Base-by-base conservation (phyloP, 2,888 invertebrate genomes). In the Erynnis tages region DNA sequence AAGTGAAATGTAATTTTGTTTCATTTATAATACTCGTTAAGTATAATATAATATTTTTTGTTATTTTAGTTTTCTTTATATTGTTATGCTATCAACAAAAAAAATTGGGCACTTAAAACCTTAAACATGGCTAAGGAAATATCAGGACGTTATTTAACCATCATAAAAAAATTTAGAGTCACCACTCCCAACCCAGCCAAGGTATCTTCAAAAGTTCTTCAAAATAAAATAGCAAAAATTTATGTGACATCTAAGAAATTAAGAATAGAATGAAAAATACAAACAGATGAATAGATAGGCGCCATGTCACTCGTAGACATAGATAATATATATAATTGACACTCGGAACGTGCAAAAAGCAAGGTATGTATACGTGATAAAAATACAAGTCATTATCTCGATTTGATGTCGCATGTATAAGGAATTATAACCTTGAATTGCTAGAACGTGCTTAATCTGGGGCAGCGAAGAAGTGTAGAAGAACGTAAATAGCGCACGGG, bases 401-500 rank as follows among this genome's bases (percentile, higher is more conserved):
- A 49, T 49, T 41, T 25, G 41, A 41, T 35, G 50, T 35, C 25
- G 32, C 29, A 32, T 48, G 29, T 34, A 27, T 43, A 50, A 50
- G 50, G 34, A 41, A 50, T 43, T 35, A 48, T 49, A 59, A 61
- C 65, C 65, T 65, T 63, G 63, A 59, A 59, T 54, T 54, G 61
- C 56, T 71, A 60, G 71, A 65, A 62, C 69, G 70, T 61, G 59
- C 58, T 59, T 59, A 62, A 81, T 74, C 70, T 79, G 62, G 80
- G 76, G 66, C 76, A 74, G 56, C 54, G 54, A 66, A 62, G 66
- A 63, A 55, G 53, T 56, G 57, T 63, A 58, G 53, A 46, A 53
- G 45, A 54, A 52, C 59, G 62, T 53, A 63, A 63, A 66, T 45
- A 58, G 61, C 60, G 54, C 56, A 50, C 52, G 55, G 56, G 61